Conservation (phyloP, 2,797 vertebrate species). For the Lepus townsendii region DNA sequence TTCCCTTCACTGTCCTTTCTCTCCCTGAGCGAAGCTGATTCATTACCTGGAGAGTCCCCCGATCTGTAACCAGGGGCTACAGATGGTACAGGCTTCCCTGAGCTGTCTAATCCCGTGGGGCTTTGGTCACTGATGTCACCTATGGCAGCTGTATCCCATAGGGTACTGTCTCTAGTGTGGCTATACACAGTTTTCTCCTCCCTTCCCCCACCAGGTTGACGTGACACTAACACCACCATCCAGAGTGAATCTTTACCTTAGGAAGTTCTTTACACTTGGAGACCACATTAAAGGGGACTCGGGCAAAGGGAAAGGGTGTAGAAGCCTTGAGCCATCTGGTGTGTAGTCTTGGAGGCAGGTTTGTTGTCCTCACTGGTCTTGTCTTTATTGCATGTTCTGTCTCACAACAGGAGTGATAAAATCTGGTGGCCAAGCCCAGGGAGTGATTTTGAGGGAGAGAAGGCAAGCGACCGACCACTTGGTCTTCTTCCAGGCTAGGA, state of each 20-base stretch:
- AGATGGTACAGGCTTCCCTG: background rate
- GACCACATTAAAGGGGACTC: background rate
- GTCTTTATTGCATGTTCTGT: background rate
- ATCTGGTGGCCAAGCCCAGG: background rate
- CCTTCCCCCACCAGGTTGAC: background rate
- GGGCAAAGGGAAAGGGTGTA: background rate
- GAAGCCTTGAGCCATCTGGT: background rate
- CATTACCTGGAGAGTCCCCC: background rate
- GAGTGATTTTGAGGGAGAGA: background rate
- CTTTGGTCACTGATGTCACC: background rate
- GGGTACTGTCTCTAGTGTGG: background rate
- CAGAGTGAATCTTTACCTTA: background rate
- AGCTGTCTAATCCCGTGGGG: background rate
- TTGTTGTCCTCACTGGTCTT: background rate
- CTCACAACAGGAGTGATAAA: background rate
- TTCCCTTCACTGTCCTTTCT: background rate
- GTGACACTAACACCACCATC: background rate
- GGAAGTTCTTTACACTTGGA: background rate
- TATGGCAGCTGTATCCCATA: background rate
- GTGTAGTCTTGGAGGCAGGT: background rate
- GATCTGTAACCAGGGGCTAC: background rate
- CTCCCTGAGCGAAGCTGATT: background rate
- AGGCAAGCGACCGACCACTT: background rate
- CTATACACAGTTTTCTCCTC: background rate
- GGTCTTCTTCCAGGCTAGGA: background rate